Base-by-base conservation (phyloP, 2,888 invertebrate genomes). In the Mythimna impura region DNA sequence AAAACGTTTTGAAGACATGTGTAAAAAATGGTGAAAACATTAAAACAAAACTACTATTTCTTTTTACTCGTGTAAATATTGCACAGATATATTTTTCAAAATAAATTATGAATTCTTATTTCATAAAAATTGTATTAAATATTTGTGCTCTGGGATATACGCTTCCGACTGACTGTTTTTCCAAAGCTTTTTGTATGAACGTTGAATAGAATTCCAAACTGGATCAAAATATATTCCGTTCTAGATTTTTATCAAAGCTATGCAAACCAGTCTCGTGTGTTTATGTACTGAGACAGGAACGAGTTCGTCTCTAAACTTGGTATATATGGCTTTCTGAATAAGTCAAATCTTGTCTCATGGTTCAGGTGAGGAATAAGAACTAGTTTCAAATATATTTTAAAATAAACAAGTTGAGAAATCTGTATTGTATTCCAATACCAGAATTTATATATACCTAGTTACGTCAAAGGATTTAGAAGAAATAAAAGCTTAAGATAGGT, bases 231-330 rank as follows among this genome's bases (percentile, higher is more conserved):
- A 75, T 80, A 71, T 79, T 80, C 81, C 67, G 52, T 30, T 71
- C 76, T 57, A 79, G 76, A 80, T 80, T 79, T 78, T 79, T 79
- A 79, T 79, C 65, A 80, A 80, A 71, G 66, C 58, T 64, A 66
- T 67, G 76, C 55, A 71, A 80, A 66, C 71, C 40, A 12, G 65
- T 57, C 14, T 34, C 30, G 54, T 60, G 40, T 61, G 55, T 60
- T 76, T 65, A 63, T 76, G 60, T 71, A 50, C 54, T 62, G 30
- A n/a, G n/a, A 61, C 30, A 36, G 60, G 57, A 58, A 58, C 30
- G 47, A 36, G 65, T 62, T 50, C 54, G 14, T n/a, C 50, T 70
- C 6, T 69, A 70, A 69, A 66, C 40, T 63, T n/a, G 57, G 47
- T 34, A 47, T 43, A 65, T 52, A 61, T 76, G 8, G n/a, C 20